Conservation (phyloP, 2,888 invertebrate genomes). For the Dryobota labecula region DNA sequence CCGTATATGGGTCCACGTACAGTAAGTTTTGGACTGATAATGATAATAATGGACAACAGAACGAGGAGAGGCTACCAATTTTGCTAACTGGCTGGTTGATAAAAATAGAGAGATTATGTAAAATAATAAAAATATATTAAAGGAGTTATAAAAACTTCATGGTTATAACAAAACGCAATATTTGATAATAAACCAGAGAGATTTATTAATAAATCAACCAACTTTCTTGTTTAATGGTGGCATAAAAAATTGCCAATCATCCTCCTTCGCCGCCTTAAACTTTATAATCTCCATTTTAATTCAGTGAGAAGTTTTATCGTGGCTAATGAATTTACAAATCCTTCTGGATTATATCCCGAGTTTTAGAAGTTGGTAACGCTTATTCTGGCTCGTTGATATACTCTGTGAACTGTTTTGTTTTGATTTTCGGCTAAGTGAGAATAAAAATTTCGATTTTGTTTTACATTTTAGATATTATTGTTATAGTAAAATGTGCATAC, state of each 20-base stretch:
- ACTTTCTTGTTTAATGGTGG: constrained; percentile 65
- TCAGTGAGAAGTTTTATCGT: constrained; percentile 78
- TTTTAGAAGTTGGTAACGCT: constrained; percentile 63
- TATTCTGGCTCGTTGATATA: constrained; percentile 44
- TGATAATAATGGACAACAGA: background rate
- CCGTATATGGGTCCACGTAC: background rate
- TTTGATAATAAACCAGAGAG: constrained; percentile 41
- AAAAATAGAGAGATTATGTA: background rate
- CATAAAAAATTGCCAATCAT: constrained; percentile 70
- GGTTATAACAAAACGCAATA: constrained; percentile 22
- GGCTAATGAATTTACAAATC: constrained; percentile 83
- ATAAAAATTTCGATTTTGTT: background rate
- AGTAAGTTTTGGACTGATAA: constrained; percentile 10
- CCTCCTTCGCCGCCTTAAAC: constrained; percentile 71
- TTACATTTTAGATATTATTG: background rate
- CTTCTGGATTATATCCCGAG: constrained; percentile 72
- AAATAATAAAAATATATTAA: background rate
- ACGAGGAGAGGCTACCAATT: background rate
- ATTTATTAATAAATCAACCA: constrained; percentile 60
- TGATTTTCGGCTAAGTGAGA: constrained; percentile 33
- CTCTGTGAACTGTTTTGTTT: constrained; percentile 46
- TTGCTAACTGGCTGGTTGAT: background rate
- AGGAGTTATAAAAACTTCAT: background rate
- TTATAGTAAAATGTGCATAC: background rate
- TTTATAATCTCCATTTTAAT: constrained; percentile 82